Base-by-base conservation (phyloP, 2,888 invertebrate genomes). In the Drosophila cyrtoloma region DNA sequence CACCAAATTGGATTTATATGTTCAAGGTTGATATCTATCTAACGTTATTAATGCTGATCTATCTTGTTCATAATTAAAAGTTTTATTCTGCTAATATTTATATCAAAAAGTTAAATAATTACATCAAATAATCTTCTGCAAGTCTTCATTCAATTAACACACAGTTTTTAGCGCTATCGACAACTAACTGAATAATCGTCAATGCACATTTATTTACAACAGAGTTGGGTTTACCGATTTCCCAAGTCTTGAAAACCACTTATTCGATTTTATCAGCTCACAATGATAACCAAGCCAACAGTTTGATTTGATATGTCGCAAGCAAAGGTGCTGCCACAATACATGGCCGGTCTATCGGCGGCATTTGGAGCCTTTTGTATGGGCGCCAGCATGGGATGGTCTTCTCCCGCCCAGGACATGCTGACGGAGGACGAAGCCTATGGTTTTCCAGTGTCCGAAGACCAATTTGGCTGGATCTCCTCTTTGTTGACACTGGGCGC, bases 401-500 rank as follows among this genome's bases (percentile, higher is more conserved):
- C 87, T 1, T 52, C 89, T n/a, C 87, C 91, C 0, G 89, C 78
- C 1, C 89, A 91, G 59, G 10, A 59, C 7, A 73, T 74, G 65
- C 28, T 86, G 14, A 75, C 72, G 9, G 58, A 51, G n/a, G 37
- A 68, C 0, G 6, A 16, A 1, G 86, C 62, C 7, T 95, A 88
- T 85, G 92, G 94, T 12, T 95, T 96, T 81, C 12, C 82, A 0
- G 93, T 96, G 0, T 91, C 93, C 0, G 47, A 83, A 0, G 82
- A 93, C 0, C 93, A 95, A 53, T 95, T 95, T 32, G 95, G 96
- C 57, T 96, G 96, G 96, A 94, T 97, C 30, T 95, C 96, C 0
- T 96, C 96, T 0, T 91, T 96, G 55, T 94, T 95, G 71, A 95
- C 95, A 55, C 93, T 97, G 5, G 97, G 97, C 22, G 96, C 96